Evolutionary conservation across 2,888 invertebrate species (phyloP), one percentile per base, ranked within the genome.

Genomic region (Caenorhabditis sinica): DNA sequence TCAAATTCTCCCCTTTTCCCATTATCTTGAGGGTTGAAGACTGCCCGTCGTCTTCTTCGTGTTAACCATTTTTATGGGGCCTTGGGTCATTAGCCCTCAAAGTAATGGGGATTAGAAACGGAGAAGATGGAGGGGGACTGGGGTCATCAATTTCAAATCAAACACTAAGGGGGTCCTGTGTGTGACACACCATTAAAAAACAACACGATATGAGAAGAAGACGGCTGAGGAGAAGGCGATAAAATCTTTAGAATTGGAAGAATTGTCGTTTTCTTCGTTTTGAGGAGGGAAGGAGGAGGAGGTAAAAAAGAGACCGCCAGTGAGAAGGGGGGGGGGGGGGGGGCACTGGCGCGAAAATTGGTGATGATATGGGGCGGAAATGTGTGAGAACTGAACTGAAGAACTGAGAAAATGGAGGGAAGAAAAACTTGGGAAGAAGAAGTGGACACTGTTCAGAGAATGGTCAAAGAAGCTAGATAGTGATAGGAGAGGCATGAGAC

Each of bases 351-450:
- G 49, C 49, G 20, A 49, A 30, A 63, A 72, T 66, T 45, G 28
- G 68, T 33, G 40, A 63, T 40, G 40, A 40, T 40, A 82, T 82
- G 82, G 51, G 82, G 82, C 82, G 82, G 82, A 82, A 82, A 82
- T 56, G 82, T 74, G 82, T 82, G 82, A 82, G 82, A 76, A 82
- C 69, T n/a, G n/a, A 49, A 49, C 15, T 17, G 49, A 5, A 23
- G 53, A 23, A 53, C 5, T 23, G 11, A 56, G 23, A 5, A 15
- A 0, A 17, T 33, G 4, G 33, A n/a, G 33, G 33, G 4, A 4
- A 8, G 33, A 33, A 33, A 33, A 33, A 33, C 4, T 4, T 33
- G 4, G 33, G 33, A 33, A 8, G 33, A 33, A 33, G 33, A 33
- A 33, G n/a, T n/a, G n/a, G n/a, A n/a, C n/a, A n/a, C n/a, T n/a